Base-by-base conservation (phyloP, 2,113 vertebrate species). In the Catharus minimus region DNA sequence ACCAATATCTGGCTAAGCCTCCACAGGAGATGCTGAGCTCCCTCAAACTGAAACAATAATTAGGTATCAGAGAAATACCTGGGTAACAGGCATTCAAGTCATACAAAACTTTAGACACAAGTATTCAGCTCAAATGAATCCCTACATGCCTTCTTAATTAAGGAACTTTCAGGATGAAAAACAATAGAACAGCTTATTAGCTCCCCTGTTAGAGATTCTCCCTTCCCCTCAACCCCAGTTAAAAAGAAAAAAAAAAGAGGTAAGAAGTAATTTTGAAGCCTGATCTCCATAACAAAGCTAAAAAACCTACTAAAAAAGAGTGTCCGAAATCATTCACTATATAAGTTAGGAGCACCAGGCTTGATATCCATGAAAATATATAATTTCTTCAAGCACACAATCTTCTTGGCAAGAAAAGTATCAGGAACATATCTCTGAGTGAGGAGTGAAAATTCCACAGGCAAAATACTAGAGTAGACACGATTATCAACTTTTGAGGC, bases 221-320 rank as follows among this genome's bases (percentile, higher is more conserved):
- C 13, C 32, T 60, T 69, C 5, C 36, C 11, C 28, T 41, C 12
- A 41, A 1, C 0, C 8, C 2, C 12, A 53, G 13, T 4, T 3
- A 66, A 80, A 80, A 50, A 49, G 83, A 32, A 15, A 4, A 17
- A 32, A 32, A 32, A 38, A 68, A 36, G 33, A 36, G 33, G 72
- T 58, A 57, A 86, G 53, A 55, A 85, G 22, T 50, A 5, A 65
- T 56, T 78, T 64, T 90, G 71, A 88, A 88, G 50, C 55, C 50
- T 38, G 20, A 21, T 33, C 15, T 65, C 46, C 61, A 69, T 85
- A 90, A 50, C 4, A 65, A 21, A 85, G 14, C 41, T 55, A 83
- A 74, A 79, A 50, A 21, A 20, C 21, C 21, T 49, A 68, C 4
- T 4, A 60, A 50, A 24, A 84, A 73, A 85, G 26, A 9, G 3